These are phyloP conservation scores for Anthonomus grandis DNA, from an alignment of 1,140 invertebrate genomes.

Conservation along the genomic window DNA sequence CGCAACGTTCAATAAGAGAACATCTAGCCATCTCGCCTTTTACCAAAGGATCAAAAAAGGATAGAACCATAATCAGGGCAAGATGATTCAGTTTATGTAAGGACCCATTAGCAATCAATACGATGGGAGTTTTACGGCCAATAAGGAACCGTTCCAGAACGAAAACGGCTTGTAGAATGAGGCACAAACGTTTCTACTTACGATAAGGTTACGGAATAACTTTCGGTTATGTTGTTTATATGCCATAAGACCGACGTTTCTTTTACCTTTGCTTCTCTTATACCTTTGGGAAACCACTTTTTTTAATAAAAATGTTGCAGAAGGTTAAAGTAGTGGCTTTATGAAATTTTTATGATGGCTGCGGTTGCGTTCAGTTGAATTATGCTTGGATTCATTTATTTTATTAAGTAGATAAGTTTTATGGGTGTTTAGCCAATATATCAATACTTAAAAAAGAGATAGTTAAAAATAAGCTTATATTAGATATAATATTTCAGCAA, in stretches of 20 bases:
- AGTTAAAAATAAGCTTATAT: no score
- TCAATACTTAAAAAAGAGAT: no score
- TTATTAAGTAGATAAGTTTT: no score
- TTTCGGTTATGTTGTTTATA: conserved; percentile 42
- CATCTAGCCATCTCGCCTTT: neutral
- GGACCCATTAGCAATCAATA: conserved; percentile 48
- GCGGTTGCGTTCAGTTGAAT: no score
- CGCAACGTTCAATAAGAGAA: neutral
- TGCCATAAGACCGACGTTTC: conserved; percentile 30
- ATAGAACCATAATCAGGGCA: conserved; percentile 1
- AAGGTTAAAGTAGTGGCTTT: conserved; percentile 3
- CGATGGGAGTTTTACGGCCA: conserved; percentile 49
- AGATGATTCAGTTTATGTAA: conserved; percentile 20
- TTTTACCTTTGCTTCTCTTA: conserved; percentile 32
- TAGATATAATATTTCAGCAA: no score
- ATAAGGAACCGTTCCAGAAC: conserved; percentile 47
- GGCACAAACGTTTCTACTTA: conserved; percentile 45
- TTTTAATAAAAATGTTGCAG: conserved; percentile 16
- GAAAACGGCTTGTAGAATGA: conserved; percentile 46
- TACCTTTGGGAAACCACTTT: conserved; percentile 20
- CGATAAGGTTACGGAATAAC: conserved; percentile 44
- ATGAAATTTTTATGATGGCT: neutral
- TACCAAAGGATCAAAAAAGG: neutral
- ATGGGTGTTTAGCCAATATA: no score
- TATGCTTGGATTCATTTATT: no score